Evolutionary conservation across 2,113 vertebrate species (phyloP), one percentile per base, ranked within the genome.

Genomic region (Prunella himalayana): DNA sequence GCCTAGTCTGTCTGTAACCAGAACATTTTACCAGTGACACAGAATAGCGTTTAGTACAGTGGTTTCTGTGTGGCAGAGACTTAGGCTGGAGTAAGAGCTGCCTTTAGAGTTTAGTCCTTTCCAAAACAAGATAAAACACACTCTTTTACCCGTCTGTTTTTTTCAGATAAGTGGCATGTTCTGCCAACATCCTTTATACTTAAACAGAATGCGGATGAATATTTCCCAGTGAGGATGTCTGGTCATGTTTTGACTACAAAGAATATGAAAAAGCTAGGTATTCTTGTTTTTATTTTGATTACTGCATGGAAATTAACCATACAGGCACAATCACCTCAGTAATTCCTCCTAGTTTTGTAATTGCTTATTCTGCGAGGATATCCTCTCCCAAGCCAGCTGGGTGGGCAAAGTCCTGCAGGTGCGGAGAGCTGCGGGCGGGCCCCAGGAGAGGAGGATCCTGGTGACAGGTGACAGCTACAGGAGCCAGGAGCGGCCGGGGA

Each of bases 41-140:
- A 71, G n/a, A 44, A 41, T 30, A 63, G 15, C 21, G 30, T 39
- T 86, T 42, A 39, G 27, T 25, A 70, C n/a, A 78, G 41, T 1
- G 1, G 28, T 21, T 92, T 50, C 47, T 78, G 7, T 75, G 71
- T 41, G 59, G 45, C 54, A 61, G 44, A 53, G 54, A 14, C 47
- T 73, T 31, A 10, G 24, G 33, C 0, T 49, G 60, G 41, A 77
- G 37, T 33, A 78, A 90, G 14, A 90, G 60, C 33, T 49, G 69
- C 64, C 51, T 93, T 81, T 51, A 77, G 57, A 88, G 30, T 17
- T 54, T 11, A 82, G 60, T 31, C 75, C 39, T 49, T 86, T 68
- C 57, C 53, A 53, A 69, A 94, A 42, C 35, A 78, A 66, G 64
- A 77, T 90, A 31, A 87, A 94, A 86, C 15, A 35, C 19, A 31